A percentile compares a stretch with the other conserved stretches of the same genome.
phyloP scores from a whole-genome alignment of 2,888 invertebrate genomes.

The Chironomus riparius region DNA sequence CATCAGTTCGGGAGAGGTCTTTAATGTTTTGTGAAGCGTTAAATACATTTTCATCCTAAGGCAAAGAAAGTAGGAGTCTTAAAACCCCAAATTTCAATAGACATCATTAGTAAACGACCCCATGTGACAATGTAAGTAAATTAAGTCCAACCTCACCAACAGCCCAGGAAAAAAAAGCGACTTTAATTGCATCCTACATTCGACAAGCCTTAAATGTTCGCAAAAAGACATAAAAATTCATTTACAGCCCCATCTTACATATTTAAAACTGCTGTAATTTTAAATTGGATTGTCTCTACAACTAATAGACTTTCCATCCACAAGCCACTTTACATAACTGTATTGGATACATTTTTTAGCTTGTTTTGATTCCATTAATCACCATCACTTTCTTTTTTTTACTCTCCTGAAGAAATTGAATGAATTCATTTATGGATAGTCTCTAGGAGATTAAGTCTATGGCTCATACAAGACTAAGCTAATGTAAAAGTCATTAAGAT shows the following conservation, averaged over 20 bases:
- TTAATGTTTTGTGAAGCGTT: no score
- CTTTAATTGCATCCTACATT: slow-evolving; percentile 1
- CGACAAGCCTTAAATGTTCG: background rate
- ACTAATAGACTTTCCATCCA: slow-evolving; percentile 2
- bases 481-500: slow-evolving; percentile 15
- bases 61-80: no score
- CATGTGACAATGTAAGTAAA: no score
- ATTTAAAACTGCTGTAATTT: background rate
- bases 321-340: background rate
- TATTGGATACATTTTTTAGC: background rate
- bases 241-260: background rate
- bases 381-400: slow-evolving; percentile 25
- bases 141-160: no score
- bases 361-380: slow-evolving; percentile 25
- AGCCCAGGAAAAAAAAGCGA: background rate
- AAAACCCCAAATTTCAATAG: no score
- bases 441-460: background rate
- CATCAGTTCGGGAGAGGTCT: no score
- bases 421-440: background rate
- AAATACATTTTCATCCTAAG: no score
- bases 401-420: background rate
- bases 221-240: no score
- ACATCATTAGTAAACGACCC: no score
- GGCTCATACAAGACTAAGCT: background rate
- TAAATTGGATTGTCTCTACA: background rate